Conservation (phyloP, 2,888 invertebrate species). For the Heliconius ismenius region DNA sequence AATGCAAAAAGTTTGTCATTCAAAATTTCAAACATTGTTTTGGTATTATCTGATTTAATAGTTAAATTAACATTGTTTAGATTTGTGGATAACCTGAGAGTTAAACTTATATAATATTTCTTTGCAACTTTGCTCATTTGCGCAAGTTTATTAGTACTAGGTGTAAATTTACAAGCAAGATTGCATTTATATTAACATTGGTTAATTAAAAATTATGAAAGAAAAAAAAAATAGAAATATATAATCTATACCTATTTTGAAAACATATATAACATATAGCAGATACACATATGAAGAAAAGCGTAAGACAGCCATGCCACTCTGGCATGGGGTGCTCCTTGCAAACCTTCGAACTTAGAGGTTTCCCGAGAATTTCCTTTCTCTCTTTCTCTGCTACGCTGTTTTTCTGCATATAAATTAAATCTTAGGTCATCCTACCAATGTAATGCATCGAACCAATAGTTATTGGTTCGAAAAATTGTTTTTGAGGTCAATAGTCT, state of each 20-base stretch:
- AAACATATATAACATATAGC: no score
- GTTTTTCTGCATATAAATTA: no score
- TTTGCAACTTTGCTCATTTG: constrained; percentile 14
- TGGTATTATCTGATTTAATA: constrained; percentile 30
- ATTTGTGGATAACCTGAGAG: constrained; percentile 31
- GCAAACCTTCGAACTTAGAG: no score
- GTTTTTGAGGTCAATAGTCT: not conserved
- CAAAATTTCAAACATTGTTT: constrained; percentile 28
- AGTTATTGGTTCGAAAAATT: no score
- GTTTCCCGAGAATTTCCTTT: no score
- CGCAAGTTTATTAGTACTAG: not conserved
- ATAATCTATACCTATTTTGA: not conserved
- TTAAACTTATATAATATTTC: constrained; percentile 33
- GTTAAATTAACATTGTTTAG: constrained; percentile 11
- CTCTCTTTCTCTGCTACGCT: no score
- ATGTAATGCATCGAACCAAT: no score
- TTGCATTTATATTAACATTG: not conserved
- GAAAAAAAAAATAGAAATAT: no score
- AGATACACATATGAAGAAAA: no score
- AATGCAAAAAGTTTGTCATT: constrained; percentile 52
- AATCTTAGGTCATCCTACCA: no score
- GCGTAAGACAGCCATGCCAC: no score
- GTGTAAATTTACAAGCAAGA: not conserved
- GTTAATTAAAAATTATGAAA: not conserved
- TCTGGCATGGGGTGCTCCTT: no score